Conservation (phyloP, 2,113 vertebrate genomes). For the Etheostoma cragini region DNA sequence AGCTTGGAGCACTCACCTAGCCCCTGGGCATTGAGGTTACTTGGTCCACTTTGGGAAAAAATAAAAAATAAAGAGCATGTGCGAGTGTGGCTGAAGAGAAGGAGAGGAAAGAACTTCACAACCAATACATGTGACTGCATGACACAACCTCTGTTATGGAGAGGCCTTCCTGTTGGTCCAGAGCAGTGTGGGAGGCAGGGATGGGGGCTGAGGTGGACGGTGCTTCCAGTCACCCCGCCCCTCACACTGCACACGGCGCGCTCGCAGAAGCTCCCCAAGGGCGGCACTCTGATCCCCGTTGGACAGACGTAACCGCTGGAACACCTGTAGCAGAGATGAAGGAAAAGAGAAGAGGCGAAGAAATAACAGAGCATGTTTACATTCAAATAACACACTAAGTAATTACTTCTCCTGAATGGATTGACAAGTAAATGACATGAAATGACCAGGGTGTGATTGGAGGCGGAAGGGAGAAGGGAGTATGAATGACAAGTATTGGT, state of each 20-base stretch:
- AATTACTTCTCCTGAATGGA: neutral
- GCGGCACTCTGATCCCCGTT: slow-evolving; percentile 87
- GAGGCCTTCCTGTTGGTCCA: slow-evolving; percentile 89
- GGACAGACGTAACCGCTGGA: slow-evolving; percentile 87
- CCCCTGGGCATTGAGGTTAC: slow-evolving; percentile 28
- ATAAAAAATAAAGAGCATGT: slow-evolving; percentile 7
- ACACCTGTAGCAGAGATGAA: slow-evolving; percentile 81
- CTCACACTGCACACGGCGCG: slow-evolving; percentile 90
- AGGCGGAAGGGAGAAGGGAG: neutral
- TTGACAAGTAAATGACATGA: neutral
- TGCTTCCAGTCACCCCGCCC: slow-evolving; percentile 85
- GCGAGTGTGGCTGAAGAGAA: slow-evolving; percentile 12
- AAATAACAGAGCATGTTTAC: neutral
- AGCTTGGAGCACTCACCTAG: slow-evolving; percentile 17
- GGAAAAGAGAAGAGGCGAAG: neutral
- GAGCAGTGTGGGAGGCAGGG: slow-evolving; percentile 83
- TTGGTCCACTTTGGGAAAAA: slow-evolving; percentile 30
- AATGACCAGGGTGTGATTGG: slow-evolving; percentile 31
- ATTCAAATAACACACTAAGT: neutral
- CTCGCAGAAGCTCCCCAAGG: slow-evolving; percentile 89
- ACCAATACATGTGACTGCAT: slow-evolving; percentile 9
- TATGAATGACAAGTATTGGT: slow-evolving; percentile 7
- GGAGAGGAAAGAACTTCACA: slow-evolving; percentile 11
- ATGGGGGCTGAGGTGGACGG: slow-evolving; percentile 80
- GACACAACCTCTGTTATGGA: slow-evolving; percentile 57